These are phyloP conservation scores for Alectura lathami DNA, from an alignment of 2,113 vertebrate species.

Conservation along the genomic window DNA sequence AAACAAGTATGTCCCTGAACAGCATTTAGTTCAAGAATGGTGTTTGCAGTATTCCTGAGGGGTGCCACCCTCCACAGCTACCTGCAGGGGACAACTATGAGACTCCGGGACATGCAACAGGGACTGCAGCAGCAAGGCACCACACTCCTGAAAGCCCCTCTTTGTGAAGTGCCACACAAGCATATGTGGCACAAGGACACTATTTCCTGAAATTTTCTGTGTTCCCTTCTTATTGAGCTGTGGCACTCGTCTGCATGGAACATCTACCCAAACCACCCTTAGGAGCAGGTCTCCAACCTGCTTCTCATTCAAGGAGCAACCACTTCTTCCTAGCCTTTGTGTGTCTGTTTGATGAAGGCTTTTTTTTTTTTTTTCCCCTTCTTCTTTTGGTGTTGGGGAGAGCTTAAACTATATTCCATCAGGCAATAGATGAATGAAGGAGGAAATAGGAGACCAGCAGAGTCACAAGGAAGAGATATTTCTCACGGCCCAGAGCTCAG, in stretches of 20 bases:
- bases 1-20: not conserved
- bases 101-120: too few relatives aligned
- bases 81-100: not conserved
- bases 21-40: not conserved
- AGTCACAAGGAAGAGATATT: not conserved
- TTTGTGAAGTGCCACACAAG: not conserved
- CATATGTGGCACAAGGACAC: not conserved
- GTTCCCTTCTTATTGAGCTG: not conserved
- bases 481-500: not conserved
- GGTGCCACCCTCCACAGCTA: fast-evolving
- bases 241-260: not conserved
- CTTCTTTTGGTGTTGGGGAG: fast-evolving
- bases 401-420: not conserved
- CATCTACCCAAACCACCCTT: not conserved
- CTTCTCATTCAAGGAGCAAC: not conserved
- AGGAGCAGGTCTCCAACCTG: not conserved
- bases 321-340: not conserved
- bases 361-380: not conserved
- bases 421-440: not conserved
- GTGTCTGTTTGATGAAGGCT: not conserved
- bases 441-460: not conserved
- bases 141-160: fast-evolving
- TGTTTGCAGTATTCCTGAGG: not conserved
- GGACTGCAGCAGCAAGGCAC: not conserved
- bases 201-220: not conserved